phyloP scores from a whole-genome alignment of 2,113 vertebrate genomes.

The Chaetura pelagica region DNA sequence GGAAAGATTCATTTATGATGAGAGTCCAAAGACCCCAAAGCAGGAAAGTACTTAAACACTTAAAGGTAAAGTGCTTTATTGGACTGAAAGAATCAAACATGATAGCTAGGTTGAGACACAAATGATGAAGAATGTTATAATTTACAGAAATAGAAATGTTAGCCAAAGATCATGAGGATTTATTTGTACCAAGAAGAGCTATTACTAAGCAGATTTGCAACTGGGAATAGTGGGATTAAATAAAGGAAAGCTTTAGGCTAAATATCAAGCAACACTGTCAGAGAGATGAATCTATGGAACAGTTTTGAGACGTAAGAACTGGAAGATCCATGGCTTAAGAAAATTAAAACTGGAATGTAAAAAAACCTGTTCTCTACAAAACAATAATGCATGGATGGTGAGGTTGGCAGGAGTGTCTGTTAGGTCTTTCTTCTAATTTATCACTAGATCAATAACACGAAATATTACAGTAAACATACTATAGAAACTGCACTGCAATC shows the following conservation, averaged over 20 bases:
- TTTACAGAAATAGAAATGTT: constrained; percentile 59
- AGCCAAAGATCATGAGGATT: constrained; percentile 42
- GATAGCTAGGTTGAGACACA: constrained; percentile 31
- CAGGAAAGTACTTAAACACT: neutral
- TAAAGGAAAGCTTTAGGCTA: constrained; percentile 43
- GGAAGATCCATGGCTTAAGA: neutral
- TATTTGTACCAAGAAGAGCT: constrained; percentile 52
- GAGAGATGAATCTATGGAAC: neutral
- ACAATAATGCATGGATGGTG: neutral
- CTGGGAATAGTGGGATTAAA: constrained; percentile 44
- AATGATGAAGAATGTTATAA: constrained; percentile 52
- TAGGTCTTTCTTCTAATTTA: neutral
- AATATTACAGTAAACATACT: too few species aligned
- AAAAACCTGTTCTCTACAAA: neutral
- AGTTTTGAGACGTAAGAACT: neutral
- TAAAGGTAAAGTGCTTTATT: constrained; percentile 17
- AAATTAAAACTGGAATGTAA: neutral
- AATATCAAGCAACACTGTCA: constrained; percentile 2
- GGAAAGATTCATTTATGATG: neutral
- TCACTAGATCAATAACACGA: neutral
- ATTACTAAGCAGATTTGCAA: constrained; percentile 28
- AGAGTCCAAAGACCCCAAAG: constrained; percentile 22
- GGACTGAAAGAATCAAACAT: neutral
- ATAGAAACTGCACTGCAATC: neutral
- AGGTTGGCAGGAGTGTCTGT: neutral